Percentiles rank a stretch among this genome's conserved stretches.
These are phyloP conservation scores for Eidolon helvum DNA, from an alignment of 2,113 vertebrate species.

Conservation along the genomic window DNA sequence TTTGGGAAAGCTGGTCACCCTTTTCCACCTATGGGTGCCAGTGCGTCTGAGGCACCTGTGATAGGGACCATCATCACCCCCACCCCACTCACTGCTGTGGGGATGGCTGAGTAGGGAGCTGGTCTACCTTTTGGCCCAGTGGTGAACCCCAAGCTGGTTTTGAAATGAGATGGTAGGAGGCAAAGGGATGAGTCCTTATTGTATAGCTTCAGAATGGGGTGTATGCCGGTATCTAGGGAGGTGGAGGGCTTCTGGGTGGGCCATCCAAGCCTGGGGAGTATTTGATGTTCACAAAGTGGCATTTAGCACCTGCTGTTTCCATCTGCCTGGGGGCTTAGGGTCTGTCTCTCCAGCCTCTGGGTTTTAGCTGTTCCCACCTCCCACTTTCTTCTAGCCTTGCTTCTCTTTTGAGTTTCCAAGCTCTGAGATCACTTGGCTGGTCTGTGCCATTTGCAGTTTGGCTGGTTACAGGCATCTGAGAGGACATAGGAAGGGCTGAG, in stretches of 20 bases:
- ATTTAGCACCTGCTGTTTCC: not conserved
- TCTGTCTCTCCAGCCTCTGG: not conserved
- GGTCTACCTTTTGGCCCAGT: not conserved
- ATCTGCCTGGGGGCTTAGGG: not conserved
- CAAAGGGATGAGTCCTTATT: not conserved
- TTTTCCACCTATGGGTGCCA: not conserved
- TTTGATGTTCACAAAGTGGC: not conserved
- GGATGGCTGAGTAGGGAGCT: not conserved
- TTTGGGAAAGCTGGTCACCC: not conserved
- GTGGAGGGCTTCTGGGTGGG: not conserved
- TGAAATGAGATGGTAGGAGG: not conserved
- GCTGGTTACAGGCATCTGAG: not conserved
- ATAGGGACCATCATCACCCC: not conserved
- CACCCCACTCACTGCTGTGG: not conserved
- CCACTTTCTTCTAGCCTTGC: not conserved
- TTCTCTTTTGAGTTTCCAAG: not conserved
- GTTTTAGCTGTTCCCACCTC: not conserved
- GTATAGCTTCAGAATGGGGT: not conserved
- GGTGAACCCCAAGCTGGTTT: not conserved
- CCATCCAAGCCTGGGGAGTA: not conserved
- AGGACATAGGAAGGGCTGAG: not conserved
- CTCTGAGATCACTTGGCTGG: not conserved
- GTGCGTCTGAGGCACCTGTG: not conserved
- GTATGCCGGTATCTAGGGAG: fast-evolving
- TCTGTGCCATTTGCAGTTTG: not conserved